phyloP scores from a whole-genome alignment of 2,888 invertebrate species.

The Drosophila falleni region DNA sequence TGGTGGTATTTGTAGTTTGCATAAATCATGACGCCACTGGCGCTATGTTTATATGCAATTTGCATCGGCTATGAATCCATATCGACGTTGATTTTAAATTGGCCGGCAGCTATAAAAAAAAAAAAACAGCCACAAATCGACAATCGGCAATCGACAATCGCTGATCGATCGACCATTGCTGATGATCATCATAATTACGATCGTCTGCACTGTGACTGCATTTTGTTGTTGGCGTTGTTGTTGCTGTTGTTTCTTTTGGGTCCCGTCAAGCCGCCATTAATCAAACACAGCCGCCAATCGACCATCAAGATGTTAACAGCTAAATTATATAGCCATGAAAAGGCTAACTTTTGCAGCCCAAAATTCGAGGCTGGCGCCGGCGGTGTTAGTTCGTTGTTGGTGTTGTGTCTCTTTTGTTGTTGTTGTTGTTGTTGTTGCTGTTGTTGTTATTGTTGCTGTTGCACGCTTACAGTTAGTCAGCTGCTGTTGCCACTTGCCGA shows the following conservation, averaged over 20 bases:
- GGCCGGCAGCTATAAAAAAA: constrained; percentile 21
- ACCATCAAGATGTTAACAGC: constrained; percentile 78
- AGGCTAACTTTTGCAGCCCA: constrained; percentile 25
- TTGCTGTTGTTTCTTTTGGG: constrained; percentile 12
- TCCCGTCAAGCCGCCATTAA: constrained; percentile 57
- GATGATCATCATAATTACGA: constrained; percentile 25
- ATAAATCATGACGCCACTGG: constrained; percentile 61
- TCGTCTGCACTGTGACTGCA: constrained; percentile 6
- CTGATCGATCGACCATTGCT: constrained; percentile 17
- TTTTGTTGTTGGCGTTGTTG: constrained; percentile 6
- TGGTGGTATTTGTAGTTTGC: constrained; percentile 6
- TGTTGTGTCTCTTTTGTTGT: background rate
- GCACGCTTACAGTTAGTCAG: constrained; percentile 39
- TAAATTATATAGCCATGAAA: constrained; percentile 68
- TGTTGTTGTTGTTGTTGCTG: constrained; percentile 3
- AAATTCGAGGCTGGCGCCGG: constrained; percentile 26
- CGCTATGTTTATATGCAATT: constrained; percentile 56
- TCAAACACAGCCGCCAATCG: constrained; percentile 66
- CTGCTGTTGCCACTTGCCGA: constrained; percentile 40
- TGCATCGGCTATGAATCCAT: constrained; percentile 37
- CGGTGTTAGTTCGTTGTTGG: constrained; percentile 23
- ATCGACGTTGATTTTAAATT: constrained; percentile 35
- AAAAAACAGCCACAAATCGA: background rate
- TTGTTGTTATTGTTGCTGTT: constrained; percentile 5
- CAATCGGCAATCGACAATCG: constrained; percentile 21